Evolutionary conservation across 2,888 invertebrate genomes (phyloP), one percentile per base, ranked within the genome.

Genomic region (Apantesis nais): DNA sequence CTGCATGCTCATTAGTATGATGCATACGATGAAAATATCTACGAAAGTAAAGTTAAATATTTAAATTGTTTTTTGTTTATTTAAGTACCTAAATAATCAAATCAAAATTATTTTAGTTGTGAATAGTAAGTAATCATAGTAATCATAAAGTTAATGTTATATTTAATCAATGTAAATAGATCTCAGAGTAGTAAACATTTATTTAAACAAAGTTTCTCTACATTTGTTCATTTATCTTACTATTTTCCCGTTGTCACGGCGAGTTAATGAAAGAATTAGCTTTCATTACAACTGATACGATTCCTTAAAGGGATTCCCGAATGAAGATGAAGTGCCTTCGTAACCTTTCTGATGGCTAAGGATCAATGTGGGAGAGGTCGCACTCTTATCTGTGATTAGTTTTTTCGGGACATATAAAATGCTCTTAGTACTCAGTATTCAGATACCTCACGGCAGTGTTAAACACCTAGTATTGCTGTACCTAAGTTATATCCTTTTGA

Each of bases 181-280:
- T 77, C 70, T 80, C 78, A 74, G 71, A 74, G 60, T 78, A 52
- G 75, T 74, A 78, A 80, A 76, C 67, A 80, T 82, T 76, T 73
- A 75, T 77, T 72, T 73, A 78, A 37, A 64, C 61, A 73, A 75
- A 80, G 67, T 78, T 72, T 74, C 73, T 68, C 70, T 75, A 81
- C 90, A 89, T 93, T 91, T 88, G 86, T 94, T 91, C 90, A 89
- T 91, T 90, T 90, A 86, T 82, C 85, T 88, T 89, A 91, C 92
- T 88, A 89, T 92, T 92, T 90, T 90, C 90, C 91, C 90, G 91
- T 92, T 94, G 94, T 94, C 95, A 93, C 94, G 89, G 87, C 86
- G 87, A 91, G 91, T 90, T 95, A 95, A 95, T 95, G 95, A 95
- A 94, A 93, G 94, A 95, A 95, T 95, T 95, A 94, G 94, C 93